Evolutionary conservation across 2,797 vertebrate species (phyloP), one percentile per base, ranked within the genome.

Genomic region (Pitangus sulphuratus): DNA sequence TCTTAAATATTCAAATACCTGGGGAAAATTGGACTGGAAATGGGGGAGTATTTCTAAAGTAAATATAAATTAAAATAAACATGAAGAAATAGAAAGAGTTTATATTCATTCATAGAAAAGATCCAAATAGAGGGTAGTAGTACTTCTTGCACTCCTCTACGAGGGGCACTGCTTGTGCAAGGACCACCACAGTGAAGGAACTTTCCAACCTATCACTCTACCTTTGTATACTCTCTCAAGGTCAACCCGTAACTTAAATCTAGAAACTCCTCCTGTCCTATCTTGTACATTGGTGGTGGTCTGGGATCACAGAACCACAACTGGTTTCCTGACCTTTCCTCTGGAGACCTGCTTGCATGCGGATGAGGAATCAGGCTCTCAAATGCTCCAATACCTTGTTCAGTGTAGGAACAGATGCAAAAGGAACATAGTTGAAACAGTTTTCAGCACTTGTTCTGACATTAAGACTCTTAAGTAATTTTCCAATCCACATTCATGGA

Each of bases 21-120:
- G 37, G 40, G 47, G 71, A 85, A 95, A 96, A 81, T 72, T 15
- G 56, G 28, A 9, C 66, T 91, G 60, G 53, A 95, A 94, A 68
- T 75, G 57, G n/a, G 11, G 16, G 25, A 48, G 2, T 61, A n/a
- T 2, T 91, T 96, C 40, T 76, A 70, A 89, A 84, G 65, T 50
- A 95, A 88, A 92, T 72, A 78, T 51, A 87, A 81, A 50, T 94
- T 75, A 68, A 91, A 92, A 75, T 66, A 66, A 93, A 70, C n/a
- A 60, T n/a, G 22, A 58, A 33, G 22, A 88, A 77, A 60, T 26
- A 78, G 35, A 57, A 62, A 62, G 15, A 56, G 4, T 57, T 90
- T 70, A 31, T 75, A 35, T 56, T 78, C 4, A 69, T 81, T 87
- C 28, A 47, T 21, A 61, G 60, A 40, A 92, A 84, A 81, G 12